A percentile compares a stretch with the other conserved stretches of the same genome.
These are phyloP conservation scores for Oreochromis niloticus DNA, from an alignment of 2,113 vertebrate species.

Conservation along the genomic window DNA sequence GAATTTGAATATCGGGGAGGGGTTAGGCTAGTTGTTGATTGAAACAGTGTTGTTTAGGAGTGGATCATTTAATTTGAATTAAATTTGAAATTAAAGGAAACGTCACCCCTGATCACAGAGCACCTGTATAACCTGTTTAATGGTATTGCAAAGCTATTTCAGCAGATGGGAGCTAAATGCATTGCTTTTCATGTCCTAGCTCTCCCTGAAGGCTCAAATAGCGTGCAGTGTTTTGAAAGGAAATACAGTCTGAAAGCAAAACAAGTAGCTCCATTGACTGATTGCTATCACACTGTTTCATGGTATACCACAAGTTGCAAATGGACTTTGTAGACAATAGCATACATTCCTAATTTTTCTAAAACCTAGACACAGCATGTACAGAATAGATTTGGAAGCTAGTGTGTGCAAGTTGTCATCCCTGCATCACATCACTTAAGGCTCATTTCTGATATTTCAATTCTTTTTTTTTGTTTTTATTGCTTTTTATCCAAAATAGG, in stretches of 20 bases:
- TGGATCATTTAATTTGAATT: slow-evolving; percentile 44
- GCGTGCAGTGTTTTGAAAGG: slow-evolving; percentile 46
- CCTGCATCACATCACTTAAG: slow-evolving; percentile 58
- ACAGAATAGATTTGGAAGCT: slow-evolving; percentile 55
- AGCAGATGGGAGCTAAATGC: slow-evolving; percentile 60
- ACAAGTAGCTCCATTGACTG: slow-evolving; percentile 43
- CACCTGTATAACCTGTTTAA: slow-evolving; percentile 49
- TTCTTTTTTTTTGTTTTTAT: slow-evolving; percentile 26
- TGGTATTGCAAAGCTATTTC: slow-evolving; percentile 57
- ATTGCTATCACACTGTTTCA: slow-evolving; percentile 30
- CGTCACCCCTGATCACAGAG: slow-evolving; percentile 38
- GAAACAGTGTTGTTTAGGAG: slow-evolving; percentile 39
- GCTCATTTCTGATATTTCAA: slow-evolving; percentile 57
- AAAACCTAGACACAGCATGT: slow-evolving; percentile 58
- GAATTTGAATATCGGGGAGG: slow-evolving; percentile 14
- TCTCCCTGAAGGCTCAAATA: slow-evolving; percentile 59
- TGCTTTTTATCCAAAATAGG: slow-evolving; percentile 52
- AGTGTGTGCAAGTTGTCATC: slow-evolving; percentile 58
- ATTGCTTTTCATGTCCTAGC: slow-evolving; percentile 50
- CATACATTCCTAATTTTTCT: slow-evolving; percentile 69
- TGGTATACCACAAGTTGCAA: slow-evolving; percentile 60
- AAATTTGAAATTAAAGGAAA: slow-evolving; percentile 46
- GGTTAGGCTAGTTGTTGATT: slow-evolving; percentile 46
- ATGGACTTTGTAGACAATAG: slow-evolving; percentile 59
- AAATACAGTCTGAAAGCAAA: slow-evolving; percentile 49